phyloP scores from a whole-genome alignment of 1,140 invertebrate species.

The Globodera ellingtonae region DNA sequence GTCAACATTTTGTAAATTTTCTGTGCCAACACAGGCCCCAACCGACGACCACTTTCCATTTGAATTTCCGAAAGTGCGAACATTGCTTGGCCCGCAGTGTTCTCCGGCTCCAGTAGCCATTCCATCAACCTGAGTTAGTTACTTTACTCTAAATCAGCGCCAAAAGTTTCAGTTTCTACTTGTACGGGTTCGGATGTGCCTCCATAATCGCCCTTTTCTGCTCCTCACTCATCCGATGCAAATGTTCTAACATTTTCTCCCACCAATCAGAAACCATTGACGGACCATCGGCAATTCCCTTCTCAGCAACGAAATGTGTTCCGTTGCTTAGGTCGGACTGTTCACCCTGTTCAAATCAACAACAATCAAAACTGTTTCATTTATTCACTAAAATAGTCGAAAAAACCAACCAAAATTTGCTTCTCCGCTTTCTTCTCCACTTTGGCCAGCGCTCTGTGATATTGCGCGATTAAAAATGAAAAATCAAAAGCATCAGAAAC shows the following conservation, averaged over 20 bases:
- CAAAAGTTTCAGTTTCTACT: not conserved
- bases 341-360: not conserved
- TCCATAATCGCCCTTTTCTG: conserved; percentile 43
- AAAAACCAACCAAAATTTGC: not conserved
- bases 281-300: conserved; percentile 51
- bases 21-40: conserved; percentile 51
- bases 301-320: conserved; percentile 35
- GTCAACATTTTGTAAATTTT: conserved; percentile 50
- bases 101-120: conserved; percentile 23
- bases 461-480: conserved; percentile 51
- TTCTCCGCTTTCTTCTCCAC: conserved; percentile 51
- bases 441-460: conserved; percentile 55
- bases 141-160: not conserved
- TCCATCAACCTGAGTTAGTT: conserved; percentile 36
- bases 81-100: conserved; percentile 45
- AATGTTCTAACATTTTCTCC: conserved; percentile 45
- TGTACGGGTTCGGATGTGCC: conserved; percentile 45
- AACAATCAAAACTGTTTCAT: not conserved
- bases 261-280: conserved; percentile 48
- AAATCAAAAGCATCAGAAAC: conserved; percentile 43
- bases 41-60: conserved; percentile 31
- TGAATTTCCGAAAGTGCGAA: conserved; percentile 44
- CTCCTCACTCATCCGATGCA: conserved; percentile 52
- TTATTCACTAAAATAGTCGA: conserved; percentile 16
- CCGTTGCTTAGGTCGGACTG: not conserved